phyloP scores from a whole-genome alignment of 2,797 vertebrate genomes.

The Micromesistius poutassou region DNA sequence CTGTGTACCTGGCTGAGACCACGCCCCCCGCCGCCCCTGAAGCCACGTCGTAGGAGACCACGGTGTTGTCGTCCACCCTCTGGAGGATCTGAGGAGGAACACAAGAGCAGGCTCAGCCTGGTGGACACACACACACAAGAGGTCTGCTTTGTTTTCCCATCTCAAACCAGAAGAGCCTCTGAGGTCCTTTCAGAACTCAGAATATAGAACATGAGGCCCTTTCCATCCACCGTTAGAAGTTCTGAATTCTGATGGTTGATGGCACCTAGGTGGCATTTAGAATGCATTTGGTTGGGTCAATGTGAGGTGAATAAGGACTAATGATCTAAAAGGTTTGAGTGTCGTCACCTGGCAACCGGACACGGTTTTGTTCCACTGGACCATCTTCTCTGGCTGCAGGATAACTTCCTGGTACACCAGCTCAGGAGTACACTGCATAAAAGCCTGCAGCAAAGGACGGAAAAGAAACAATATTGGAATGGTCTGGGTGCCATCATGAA shows the following conservation, averaged over 20 bases:
- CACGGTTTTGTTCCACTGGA: slow-evolving; percentile 91
- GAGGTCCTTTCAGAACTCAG: no score
- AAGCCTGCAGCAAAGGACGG: slow-evolving; percentile 67
- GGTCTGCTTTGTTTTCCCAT: no score
- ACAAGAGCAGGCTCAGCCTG: neutral
- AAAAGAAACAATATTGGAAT: neutral
- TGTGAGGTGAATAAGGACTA: neutral
- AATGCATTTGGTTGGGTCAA: neutral
- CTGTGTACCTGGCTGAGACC: slow-evolving; percentile 85
- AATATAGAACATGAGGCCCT: neutral
- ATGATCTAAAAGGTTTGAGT: neutral
- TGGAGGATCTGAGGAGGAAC: slow-evolving; percentile 83
- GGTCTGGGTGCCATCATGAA: neutral
- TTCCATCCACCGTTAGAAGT: neutral
- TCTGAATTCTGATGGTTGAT: neutral
- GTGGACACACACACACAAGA: neutral
- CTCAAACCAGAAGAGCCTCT: no score
- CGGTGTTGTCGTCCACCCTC: slow-evolving; percentile 90
- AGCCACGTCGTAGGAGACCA: slow-evolving; percentile 89
- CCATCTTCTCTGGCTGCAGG: slow-evolving; percentile 93
- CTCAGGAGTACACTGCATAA: slow-evolving; percentile 91
- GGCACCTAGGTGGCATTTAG: neutral
- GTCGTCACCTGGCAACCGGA: slow-evolving; percentile 85
- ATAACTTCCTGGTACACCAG: slow-evolving; percentile 94
- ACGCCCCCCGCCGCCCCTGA: slow-evolving; percentile 89